Percentiles rank a stretch among this genome's conserved stretches.
phyloP scores from a whole-genome alignment of 2,797 vertebrate genomes.

The Ceyx erithaca region DNA sequence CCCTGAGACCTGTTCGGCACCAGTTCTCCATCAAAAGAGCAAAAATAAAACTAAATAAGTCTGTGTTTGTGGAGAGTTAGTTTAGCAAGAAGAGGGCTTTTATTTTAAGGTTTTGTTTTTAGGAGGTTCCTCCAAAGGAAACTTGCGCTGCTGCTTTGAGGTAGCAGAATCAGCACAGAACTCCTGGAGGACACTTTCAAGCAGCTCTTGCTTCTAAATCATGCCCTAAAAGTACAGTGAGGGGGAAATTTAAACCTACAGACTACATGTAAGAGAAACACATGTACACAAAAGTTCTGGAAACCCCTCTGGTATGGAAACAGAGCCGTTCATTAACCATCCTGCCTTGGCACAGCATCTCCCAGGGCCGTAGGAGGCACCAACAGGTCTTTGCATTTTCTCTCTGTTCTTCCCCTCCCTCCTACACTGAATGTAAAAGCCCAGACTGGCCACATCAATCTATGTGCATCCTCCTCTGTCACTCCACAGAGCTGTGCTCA shows the following conservation, averaged over 20 bases:
- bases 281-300: neutral
- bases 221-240: neutral
- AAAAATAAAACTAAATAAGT: slow-evolving; percentile 21
- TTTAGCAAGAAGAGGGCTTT: neutral
- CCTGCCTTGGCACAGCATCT: neutral
- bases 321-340: neutral
- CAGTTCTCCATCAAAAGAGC: neutral
- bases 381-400: neutral
- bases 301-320: neutral
- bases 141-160: neutral
- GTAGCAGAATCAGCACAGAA: neutral
- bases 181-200: neutral
- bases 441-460: neutral
- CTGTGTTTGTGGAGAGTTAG: neutral
- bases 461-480: accelerated
- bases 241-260: neutral
- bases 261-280: neutral
- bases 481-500: accelerated
- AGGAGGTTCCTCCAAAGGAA: slow-evolving; percentile 22
- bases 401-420: neutral
- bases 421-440: accelerated
- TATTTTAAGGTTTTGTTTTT: slow-evolving; percentile 48
- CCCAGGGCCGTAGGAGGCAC: neutral
- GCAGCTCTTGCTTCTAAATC: neutral
- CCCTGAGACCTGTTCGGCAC: slow-evolving; percentile 7